Base-by-base conservation (phyloP, 2,113 vertebrate species). In the Mus musculus region DNA sequence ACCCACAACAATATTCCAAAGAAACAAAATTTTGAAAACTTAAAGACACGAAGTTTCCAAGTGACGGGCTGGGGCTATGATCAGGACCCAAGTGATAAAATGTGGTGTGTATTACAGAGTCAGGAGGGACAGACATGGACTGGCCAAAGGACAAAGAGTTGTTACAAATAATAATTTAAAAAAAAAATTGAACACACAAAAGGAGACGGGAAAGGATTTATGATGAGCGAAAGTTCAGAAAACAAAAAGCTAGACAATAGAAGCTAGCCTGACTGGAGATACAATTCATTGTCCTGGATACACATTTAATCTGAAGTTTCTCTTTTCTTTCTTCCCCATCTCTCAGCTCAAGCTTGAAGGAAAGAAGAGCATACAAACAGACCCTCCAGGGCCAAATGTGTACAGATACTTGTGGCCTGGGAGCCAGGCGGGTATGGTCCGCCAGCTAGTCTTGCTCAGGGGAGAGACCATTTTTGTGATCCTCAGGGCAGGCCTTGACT, bases 221-320 rank as follows among this genome's bases (percentile, higher is more conserved):
- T 96, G 93, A 88, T 87, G 94, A 90, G 84, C 93, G 63, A 96
- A 96, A 96, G 92, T 88, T 93, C 63, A 88, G 96, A 90, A 97
- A 97, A 95, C 87, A 49, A 96, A 97, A 94, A 90, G 92, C 49
- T 10, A 95, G 93, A 82, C 90, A 61, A 88, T 33, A 63, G 20
- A 90, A 90, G 93, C 84, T 92, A 93, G 93, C 54, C 90, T 26
- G 73, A 26, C 89, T 84, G 93, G 94, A 93, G 91, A 96, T 75
- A 91, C 93, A 22, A 39, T 69, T 94, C 97, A 54, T 91, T 97
- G 86, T 94, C 88, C 87, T 80, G 72, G 86, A 78, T 88, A 26
- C 73, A 90, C 80, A 49, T 72, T 93, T 94, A 76, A 95, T 94
- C 85, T 20, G 56, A 52, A 63, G 95, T 65, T 89, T 73, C 77